A percentile compares a stretch with the other conserved stretches of the same genome.
phyloP scores from a whole-genome alignment of 2,888 invertebrate species.

The Tanypteryx hageni region DNA sequence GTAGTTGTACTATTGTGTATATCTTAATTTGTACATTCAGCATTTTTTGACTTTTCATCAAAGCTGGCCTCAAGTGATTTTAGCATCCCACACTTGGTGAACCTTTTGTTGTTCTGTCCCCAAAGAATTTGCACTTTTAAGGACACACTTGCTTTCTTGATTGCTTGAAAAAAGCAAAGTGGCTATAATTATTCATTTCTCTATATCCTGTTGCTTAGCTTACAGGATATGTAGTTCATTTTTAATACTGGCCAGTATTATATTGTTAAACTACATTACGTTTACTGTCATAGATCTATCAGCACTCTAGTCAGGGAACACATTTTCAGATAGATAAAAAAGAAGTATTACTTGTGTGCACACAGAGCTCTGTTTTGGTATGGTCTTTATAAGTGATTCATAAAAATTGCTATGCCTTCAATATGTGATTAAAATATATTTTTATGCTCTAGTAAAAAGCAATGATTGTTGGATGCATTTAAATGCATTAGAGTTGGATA shows the following conservation, averaged over 20 bases:
- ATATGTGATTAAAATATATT: conserved; percentile 62
- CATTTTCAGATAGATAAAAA: conserved; percentile 54
- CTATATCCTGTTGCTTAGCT: conserved; percentile 38
- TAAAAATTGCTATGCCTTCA: conserved; percentile 63
- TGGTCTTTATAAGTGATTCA: conserved; percentile 57
- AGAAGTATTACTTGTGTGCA: conserved; percentile 62
- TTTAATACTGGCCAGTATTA: conserved; percentile 58
- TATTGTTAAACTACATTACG: conserved; percentile 51
- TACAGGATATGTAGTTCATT: conserved; percentile 53
- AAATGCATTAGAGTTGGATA: conserved; percentile 50
- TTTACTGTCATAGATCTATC: conserved; percentile 58
- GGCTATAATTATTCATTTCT: conserved; percentile 23
- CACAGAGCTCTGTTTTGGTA: conserved; percentile 62
- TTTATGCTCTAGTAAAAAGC: conserved; percentile 56
- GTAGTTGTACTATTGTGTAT: conserved; percentile 32
- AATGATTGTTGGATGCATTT: conserved; percentile 51
- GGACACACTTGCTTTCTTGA: conserved; percentile 37
- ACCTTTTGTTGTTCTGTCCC: not conserved
- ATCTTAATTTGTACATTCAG: conserved; percentile 32
- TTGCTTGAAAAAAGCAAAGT: conserved; percentile 10
- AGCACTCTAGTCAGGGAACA: conserved; percentile 64
- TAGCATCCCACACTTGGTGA: conserved; percentile 26
- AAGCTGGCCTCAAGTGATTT: conserved; percentile 48
- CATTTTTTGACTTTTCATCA: conserved; percentile 31
- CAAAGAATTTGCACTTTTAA: conserved; percentile 37